Evolutionary conservation across 2,797 vertebrate genomes (phyloP), one percentile per base, ranked within the genome.

Genomic region (Takifugu rubripes): DNA sequence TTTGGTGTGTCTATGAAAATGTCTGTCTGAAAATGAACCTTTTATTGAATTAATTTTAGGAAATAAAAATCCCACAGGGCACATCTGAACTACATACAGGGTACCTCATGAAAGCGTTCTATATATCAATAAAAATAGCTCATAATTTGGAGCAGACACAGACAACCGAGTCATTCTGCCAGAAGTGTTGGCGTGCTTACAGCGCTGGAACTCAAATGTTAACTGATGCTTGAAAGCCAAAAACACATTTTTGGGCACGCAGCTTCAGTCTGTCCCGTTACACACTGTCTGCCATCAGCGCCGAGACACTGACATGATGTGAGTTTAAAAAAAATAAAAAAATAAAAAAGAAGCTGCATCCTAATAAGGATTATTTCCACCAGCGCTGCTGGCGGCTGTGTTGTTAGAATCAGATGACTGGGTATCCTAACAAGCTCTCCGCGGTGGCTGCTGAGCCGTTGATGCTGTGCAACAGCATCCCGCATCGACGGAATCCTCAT

Each of bases 361-460:
- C 71, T 53, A 56, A 81, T 70, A 27, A 64, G 67, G 68, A 64
- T 61, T 73, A 67, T 64, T 76, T 76, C 59, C 64, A 72, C 31
- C 53, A 59, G 49, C 51, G 50, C 17, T 33, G 57, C 42, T 47
- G 36, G 36, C 12, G 36, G 10, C 36, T 25, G 54, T 29, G 44
- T 25, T 44, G 47, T 9, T 3, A 26, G 11, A 16, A 49, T 73
- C 27, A 64, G 51, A 62, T 16, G 52, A 26, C 11, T 33, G 21
- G 0, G 29, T 56, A 54, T 56, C 52, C 46, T 51, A 64, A 50
- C 60, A 58, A 52, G 26, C 58, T 57, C 52, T 44, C 48, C 36
- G 4, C 36, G 12, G 36, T 40, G 36, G 36, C 36, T 40, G 36
- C 33, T 27, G 50, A 64, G 59, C 16, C 48, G 29, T 16, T 9